These are phyloP conservation scores for Colletes latitarsis DNA, from an alignment of 1,140 invertebrate species.

Conservation along the genomic window DNA sequence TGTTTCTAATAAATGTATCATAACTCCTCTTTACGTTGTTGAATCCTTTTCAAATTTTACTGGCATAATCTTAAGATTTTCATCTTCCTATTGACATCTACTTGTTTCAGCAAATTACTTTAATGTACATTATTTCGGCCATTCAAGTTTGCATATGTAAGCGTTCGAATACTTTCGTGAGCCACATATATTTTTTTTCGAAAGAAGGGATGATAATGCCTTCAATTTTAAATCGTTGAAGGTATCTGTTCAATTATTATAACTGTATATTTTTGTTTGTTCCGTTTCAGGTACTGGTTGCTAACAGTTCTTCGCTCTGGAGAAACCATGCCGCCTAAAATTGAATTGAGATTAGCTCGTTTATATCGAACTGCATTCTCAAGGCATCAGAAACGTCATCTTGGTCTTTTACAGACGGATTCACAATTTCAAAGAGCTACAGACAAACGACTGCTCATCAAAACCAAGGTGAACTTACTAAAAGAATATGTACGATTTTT, in stretches of 20 bases:
- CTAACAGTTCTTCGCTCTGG: conserved; percentile 86
- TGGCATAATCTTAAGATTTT: too few species aligned
- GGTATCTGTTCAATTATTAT: background rate
- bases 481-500: background rate
- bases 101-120: too few species aligned
- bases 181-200: too few species aligned
- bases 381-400: conserved; percentile 78
- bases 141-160: too few species aligned
- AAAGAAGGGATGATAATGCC: too few species aligned
- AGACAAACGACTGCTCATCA: conserved; percentile 4
- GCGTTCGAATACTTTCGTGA: too few species aligned
- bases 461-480: conserved; percentile 34
- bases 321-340: conserved; percentile 71
- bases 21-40: too few species aligned
- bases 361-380: conserved; percentile 81
- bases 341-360: conserved; percentile 79
- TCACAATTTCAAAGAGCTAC: conserved; percentile 64
- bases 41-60: too few species aligned
- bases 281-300: conserved; percentile 86
- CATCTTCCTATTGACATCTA: too few species aligned
- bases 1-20: too few species aligned
- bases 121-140: too few species aligned
- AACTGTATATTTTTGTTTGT: background rate
- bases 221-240: too few species aligned
- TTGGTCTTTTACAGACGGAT: conserved; percentile 71